Conservation (phyloP, 2,797 vertebrate genomes). For the Anguilla anguilla region DNA sequence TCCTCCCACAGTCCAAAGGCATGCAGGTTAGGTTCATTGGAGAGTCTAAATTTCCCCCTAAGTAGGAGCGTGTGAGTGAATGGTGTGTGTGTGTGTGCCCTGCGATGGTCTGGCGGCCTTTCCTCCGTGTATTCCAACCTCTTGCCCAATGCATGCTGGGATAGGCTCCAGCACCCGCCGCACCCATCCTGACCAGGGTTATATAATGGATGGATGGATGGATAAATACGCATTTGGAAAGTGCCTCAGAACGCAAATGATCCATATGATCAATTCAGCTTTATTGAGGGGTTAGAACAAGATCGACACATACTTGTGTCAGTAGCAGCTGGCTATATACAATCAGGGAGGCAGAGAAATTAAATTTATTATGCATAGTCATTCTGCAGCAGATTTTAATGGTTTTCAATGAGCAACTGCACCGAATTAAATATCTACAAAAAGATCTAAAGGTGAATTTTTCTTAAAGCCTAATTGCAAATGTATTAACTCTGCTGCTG, state of each 20-base stretch:
- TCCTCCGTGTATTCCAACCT: too few relatives aligned
- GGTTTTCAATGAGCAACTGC: neutral
- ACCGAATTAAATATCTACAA: neutral
- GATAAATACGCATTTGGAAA: neutral
- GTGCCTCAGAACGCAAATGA: neutral
- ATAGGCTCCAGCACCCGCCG: too few relatives aligned
- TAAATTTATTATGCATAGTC: neutral
- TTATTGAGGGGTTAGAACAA: conserved; percentile 20
- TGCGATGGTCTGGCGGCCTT: too few relatives aligned
- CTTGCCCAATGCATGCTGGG: too few relatives aligned
- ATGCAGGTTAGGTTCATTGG: too few relatives aligned
- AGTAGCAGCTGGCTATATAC: neutral
- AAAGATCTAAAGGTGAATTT: neutral
- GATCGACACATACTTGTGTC: neutral
- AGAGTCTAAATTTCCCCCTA: too few relatives aligned
- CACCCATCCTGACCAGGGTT: too few relatives aligned
- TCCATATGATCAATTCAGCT: neutral
- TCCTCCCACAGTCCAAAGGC: too few relatives aligned
- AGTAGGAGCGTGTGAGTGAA: too few relatives aligned
- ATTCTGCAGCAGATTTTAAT: neutral
- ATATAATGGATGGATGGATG: too few relatives aligned
- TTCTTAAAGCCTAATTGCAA: neutral
- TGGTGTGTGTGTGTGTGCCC: too few relatives aligned
- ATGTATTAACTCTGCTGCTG: neutral
- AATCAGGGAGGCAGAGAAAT: neutral